A percentile compares a stretch with the other conserved stretches of the same genome.
These are phyloP conservation scores for Chelon labrosus DNA, from an alignment of 2,797 vertebrate genomes.

Conservation along the genomic window DNA sequence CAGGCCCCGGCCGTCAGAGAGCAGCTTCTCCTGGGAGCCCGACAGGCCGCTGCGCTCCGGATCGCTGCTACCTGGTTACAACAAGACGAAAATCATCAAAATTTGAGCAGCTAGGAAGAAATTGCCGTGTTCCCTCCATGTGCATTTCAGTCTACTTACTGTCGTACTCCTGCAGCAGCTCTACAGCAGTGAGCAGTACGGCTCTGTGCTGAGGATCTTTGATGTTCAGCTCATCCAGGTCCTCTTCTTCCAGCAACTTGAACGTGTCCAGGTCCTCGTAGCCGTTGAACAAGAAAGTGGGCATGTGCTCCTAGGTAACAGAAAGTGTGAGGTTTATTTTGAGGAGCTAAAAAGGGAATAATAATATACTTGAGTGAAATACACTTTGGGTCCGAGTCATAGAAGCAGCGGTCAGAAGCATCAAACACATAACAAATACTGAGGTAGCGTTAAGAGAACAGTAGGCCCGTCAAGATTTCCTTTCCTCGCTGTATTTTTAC, in stretches of 20 bases:
- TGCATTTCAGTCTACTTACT: slow-evolving; percentile 84
- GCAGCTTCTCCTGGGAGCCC: slow-evolving; percentile 96
- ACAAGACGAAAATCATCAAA: background rate
- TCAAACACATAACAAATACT: background rate
- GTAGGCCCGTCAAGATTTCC: slow-evolving; percentile 37
- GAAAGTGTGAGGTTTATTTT: slow-evolving; percentile 16
- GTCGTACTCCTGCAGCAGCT: slow-evolving; percentile 97
- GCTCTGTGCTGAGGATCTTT: slow-evolving; percentile 95
- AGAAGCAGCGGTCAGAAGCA: background rate
- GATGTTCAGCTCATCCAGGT: slow-evolving; percentile 97
- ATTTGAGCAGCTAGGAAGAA: too few relatives aligned
- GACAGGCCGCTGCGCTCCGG: slow-evolving; percentile 87
- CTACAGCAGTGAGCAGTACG: slow-evolving; percentile 95
- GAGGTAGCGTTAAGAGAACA: background rate
- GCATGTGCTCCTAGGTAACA: slow-evolving; percentile 94
- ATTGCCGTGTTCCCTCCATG: background rate
- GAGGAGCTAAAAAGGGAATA: background rate
- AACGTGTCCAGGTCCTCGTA: slow-evolving; percentile 99
- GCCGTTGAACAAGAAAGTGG: slow-evolving; percentile 97
- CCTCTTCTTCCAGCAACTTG: slow-evolving; percentile 97
- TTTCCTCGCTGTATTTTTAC: slow-evolving; percentile 42
- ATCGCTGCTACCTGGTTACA: slow-evolving; percentile 93
- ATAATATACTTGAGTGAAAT: slow-evolving; percentile 1
- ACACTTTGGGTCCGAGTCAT: slow-evolving; percentile 14
- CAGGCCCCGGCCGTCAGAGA: slow-evolving; percentile 89